Evolutionary conservation across 2,888 invertebrate genomes (phyloP).

Genomic region (Plebejus melissa): DNA sequence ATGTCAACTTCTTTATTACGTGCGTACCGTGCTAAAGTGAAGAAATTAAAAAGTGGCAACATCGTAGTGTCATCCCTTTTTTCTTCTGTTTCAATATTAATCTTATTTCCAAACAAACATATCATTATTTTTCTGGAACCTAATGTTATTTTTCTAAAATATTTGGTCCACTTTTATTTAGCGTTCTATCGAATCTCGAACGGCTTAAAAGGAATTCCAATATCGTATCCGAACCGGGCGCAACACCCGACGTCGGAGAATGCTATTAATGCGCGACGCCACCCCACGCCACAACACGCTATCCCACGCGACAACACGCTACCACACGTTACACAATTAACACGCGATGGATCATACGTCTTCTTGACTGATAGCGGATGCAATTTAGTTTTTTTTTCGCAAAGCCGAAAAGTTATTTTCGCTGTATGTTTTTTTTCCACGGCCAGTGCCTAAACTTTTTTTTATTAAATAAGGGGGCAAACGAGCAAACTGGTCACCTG

Average conservation of each 20-base stretch:
- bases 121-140: not conserved
- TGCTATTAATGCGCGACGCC: not conserved
- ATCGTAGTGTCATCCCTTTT: too few species aligned
- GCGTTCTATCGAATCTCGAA: conserved; percentile 4
- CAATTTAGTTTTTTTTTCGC: conserved; percentile 9
- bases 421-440: too few species aligned
- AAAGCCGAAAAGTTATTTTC: not conserved
- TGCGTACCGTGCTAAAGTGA: not conserved
- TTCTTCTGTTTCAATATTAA: too few species aligned
- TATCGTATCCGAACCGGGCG: not conserved
- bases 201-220: conserved; percentile 7
- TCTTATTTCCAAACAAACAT: too few species aligned
- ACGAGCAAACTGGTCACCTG: too few species aligned
- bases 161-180: not conserved
- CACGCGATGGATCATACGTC: conserved; percentile 18
- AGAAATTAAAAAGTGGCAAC: too few species aligned
- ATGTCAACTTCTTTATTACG: too few species aligned
- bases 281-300: not conserved
- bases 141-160: not conserved
- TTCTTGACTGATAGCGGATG: conserved; percentile 27
- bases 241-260: not conserved
- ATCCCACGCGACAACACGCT: not conserved
- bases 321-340: not conserved
- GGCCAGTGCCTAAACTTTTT: too few species aligned
- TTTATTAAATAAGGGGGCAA: too few species aligned